A percentile compares a stretch with the other conserved stretches of the same genome.
Conservation (phyloP, 1,140 invertebrate genomes). For the Drosophila sulfurigaster region DNA sequence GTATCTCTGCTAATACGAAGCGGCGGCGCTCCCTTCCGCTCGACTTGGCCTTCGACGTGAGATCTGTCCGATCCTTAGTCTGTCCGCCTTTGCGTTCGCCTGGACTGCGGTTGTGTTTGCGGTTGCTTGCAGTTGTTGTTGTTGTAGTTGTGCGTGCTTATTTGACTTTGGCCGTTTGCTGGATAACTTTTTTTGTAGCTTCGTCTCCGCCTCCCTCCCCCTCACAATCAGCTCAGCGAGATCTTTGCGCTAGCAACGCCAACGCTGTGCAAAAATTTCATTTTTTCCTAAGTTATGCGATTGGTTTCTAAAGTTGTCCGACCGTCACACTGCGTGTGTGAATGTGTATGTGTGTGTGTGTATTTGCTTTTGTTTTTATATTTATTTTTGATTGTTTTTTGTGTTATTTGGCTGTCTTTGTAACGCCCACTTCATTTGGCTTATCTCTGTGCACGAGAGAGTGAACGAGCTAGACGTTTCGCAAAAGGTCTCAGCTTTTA, state of each 20-base stretch:
- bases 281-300: constrained; percentile 41
- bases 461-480: background rate
- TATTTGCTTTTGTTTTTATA: constrained; percentile 25
- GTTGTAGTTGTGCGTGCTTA: constrained; percentile 64
- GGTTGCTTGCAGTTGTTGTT: background rate
- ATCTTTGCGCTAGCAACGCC: constrained; percentile 71
- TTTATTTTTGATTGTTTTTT: constrained; percentile 20
- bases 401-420: constrained; percentile 44
- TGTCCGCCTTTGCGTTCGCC: background rate
- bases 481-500: constrained; percentile 44
- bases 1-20: constrained; percentile 65
- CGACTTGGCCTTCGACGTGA: constrained; percentile 35
- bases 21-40: constrained; percentile 62
- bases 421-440: constrained; percentile 73
- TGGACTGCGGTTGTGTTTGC: background rate
- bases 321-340: too few species aligned
- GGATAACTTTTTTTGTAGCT: constrained; percentile 15
- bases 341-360: background rate
- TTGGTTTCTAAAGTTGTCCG: constrained; percentile 35
- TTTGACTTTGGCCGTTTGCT: constrained; percentile 70
- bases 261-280: constrained; percentile 51
- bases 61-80: constrained; percentile 8
- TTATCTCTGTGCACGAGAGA: constrained; percentile 44
- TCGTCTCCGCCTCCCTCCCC: constrained; percentile 25
- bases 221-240: constrained; percentile 51